A percentile compares a stretch with the other conserved stretches of the same genome.
phyloP scores from a whole-genome alignment of 2,797 vertebrate genomes.

The Enteromius unitaeniatus region DNA sequence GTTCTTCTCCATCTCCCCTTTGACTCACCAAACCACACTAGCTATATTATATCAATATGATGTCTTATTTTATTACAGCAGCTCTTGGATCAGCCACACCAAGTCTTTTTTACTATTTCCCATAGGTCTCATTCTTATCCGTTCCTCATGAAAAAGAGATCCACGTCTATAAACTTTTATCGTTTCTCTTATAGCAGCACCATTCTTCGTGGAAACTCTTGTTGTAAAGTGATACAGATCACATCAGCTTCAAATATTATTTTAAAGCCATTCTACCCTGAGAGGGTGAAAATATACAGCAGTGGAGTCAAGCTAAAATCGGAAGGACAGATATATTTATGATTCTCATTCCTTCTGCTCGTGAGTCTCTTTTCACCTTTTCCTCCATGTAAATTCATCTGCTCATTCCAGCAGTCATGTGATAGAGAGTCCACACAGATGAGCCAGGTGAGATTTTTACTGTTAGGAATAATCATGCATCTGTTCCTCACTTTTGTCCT shows the following conservation, averaged over 20 bases:
- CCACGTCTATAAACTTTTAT: conserved; percentile 49
- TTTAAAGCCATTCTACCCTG: conserved; percentile 36
- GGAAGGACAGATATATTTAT: conserved; percentile 13
- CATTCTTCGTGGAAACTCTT: conserved; percentile 27
- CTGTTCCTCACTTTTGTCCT: conserved; percentile 7
- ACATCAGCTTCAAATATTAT: conserved; percentile 45
- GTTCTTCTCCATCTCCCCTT: not conserved
- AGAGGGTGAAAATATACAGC: conserved; percentile 42
- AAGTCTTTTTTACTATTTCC: conserved; percentile 35
- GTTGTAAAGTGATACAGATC: conserved; percentile 43
- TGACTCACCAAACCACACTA: not conserved
- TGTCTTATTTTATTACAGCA: conserved; percentile 39
- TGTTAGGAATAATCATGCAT: not conserved
- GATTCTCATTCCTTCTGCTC: conserved; percentile 23
- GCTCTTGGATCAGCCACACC: conserved; percentile 30
- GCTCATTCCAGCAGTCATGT: conserved; percentile 38
- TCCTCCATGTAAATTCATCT: conserved; percentile 3
- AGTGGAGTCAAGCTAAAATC: conserved; percentile 14
- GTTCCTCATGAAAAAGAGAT: conserved; percentile 44
- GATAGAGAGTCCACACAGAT: conserved; percentile 32
- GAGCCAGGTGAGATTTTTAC: conserved; percentile 16
- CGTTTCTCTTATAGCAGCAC: conserved; percentile 23
- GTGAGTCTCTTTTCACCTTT: conserved; percentile 20
- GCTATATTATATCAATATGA: conserved; percentile 26
- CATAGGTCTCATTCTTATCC: conserved; percentile 29